Base-by-base conservation (phyloP, 2,113 vertebrate species). In the Mola mola region DNA sequence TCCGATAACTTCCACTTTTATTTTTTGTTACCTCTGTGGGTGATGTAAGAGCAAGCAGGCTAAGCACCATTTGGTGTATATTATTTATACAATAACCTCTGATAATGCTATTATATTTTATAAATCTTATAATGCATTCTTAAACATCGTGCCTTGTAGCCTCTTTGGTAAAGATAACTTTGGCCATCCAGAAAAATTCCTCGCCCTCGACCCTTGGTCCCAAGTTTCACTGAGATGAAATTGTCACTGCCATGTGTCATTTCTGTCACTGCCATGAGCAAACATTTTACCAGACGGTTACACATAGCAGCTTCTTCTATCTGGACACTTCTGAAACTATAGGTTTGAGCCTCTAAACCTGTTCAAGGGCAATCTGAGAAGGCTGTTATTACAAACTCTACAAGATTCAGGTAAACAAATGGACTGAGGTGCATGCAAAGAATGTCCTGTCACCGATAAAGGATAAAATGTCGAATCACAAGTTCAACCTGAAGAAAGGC, bases 381-480 rank as follows among this genome's bases (percentile, higher is more conserved):
- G 8, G 21, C 8, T 31, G 2, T 9, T 20, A 47, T 38, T 19
- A 40, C 8, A 31, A 42, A 34, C 3, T 7, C 5, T 3, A 26
- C 8, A 8, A 55, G 15, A 7, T 4, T 20, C 5, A 11, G 21
- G 33, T 7, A 24, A 16, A 5, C 4, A 25, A 22, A 8, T 0
- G 2, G 5, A 5, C 4, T 1, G 11, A 36, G 8, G 2, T 29
- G 28, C 51, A 57, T 82, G 52, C 19, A 8, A 67, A 31, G 36
- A 59, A 83, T 77, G 26, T 2, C n/a, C n/a, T 25, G 52, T 58
- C 25, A 11, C n/a, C 34, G 6, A 49, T 0, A 31, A 28, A 34
- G 1, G 13, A 37, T 26, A 64, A 77, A 87, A 88, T 89, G 82
- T 66, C 19, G 76, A 78, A 43, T 61, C 62, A 72, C 75, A 4